Base-by-base conservation (phyloP, 2,113 vertebrate species). In the Sapajus apella region DNA sequence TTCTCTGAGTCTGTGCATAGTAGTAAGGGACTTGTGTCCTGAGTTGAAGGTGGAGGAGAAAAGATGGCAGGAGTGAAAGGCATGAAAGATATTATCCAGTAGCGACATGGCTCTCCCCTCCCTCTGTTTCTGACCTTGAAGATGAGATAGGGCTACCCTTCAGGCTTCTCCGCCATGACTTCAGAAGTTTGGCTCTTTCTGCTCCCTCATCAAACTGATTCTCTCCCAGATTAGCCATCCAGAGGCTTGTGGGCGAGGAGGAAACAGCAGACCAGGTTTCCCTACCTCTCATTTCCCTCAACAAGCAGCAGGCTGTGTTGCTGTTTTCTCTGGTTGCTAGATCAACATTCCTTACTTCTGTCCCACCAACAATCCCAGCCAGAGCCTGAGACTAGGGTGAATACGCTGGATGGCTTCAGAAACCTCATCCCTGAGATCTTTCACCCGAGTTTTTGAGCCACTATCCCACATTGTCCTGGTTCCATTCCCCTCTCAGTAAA, bases 271-370 rank as follows among this genome's bases (percentile, higher is more conserved):
- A 27, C 35, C 45, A 18, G 68, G 11, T 16, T 55, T 40, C 70
- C 72, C 40, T 4, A 5, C 7, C 32, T 61, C 14, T 32, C 2
- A 13, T n/a, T 75, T 64, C 90, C 73, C 50, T 58, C 47, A 13
- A 37, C 89, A 77, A 8, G 50, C 13, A 47, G 72, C 43, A 30
- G 37, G 30, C 94, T 55, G 43, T 5, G 4, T 35, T 45, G 56
- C 84, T 80, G n/a, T 88, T 94, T 97, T 61, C 47, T 93, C 47
- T 3, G 10, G 82, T 90, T 82, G 95, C 87, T 83, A 96, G 73
- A 76, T 66, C 52, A 79, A 75, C 83, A 56, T 52, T 35, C 79
- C 75, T 96, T 77, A 55, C 92, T 94, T 94, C 82, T 72, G 68
- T 56, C 32, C 80, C 32, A 14, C 70, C 58, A 21, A 43, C 90